Base-by-base conservation (phyloP, 2,888 invertebrate genomes). In the Lasioglossum morio region DNA sequence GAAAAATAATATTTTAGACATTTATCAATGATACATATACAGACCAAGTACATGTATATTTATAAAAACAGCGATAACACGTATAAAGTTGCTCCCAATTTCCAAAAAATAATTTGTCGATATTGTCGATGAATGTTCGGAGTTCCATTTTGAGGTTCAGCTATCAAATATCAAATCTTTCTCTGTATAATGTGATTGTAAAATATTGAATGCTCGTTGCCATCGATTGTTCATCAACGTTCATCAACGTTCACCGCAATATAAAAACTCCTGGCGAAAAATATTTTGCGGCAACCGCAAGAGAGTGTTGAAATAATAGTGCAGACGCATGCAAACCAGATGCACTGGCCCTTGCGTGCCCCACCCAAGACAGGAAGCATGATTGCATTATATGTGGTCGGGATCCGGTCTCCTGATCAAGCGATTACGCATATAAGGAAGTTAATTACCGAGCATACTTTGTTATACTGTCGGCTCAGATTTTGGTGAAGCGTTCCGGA, bases 331-430 rank as follows among this genome's bases (percentile, higher is more conserved):
- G 75, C 69, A 78, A 81, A 77, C 72, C 81, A 77, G 79, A 77
- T 76, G 81, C 86, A 81, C 79, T 84, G 79, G 86, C 75, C 78
- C 82, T 27, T 77, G 63, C 40, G n/a, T 30, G 77, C 85, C 85
- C 79, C 81, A 81, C 85, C 85, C 85, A 70, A 60, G 43, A 77
- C 80, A 86, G 80, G 86, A 86, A 87, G 79, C 72, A 70, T 46
- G 82, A 48, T 74, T 63, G 69, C 76, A 81, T 82, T 86, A 79
- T 82, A 75, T 14, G 82, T 48, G 85, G 77, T 86, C 77, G 86
- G 78, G 81, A 80, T 74, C 78, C 75, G 34, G 63, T 86, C 81
- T 60, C 48, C 16, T 46, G 60, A 81, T 69, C 69, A 46, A 37
- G 30, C 27, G 53, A 30, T 72, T 76, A 84, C 70, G 4, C 66